Evolutionary conservation across 2,797 vertebrate species (phyloP).

Genomic region (Poeciliopsis presidionis): DNA sequence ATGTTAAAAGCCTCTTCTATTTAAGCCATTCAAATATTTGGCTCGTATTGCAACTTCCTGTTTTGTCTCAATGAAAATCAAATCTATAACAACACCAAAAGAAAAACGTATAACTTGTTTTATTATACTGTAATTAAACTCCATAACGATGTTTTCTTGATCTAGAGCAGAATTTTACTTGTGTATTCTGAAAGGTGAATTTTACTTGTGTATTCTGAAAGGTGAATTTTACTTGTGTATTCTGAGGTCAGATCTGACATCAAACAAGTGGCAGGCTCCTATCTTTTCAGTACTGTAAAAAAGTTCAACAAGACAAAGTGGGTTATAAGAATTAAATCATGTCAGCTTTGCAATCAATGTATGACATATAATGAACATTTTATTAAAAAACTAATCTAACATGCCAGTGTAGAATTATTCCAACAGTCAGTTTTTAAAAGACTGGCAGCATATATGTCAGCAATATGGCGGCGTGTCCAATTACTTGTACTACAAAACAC

Average conservation of each 20-base stretch:
- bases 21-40: not conserved
- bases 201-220: not conserved
- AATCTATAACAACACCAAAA: not conserved
- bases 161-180: not conserved
- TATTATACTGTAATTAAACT: not conserved
- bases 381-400: not conserved
- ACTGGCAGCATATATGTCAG: not conserved
- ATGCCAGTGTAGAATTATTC: not conserved
- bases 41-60: not conserved
- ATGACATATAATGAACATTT: not conserved
- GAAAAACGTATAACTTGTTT: not conserved
- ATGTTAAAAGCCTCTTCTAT: not conserved
- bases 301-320: not conserved
- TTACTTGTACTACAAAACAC: not conserved
- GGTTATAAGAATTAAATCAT: slow-evolving; percentile 5
- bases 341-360: slow-evolving; percentile 5
- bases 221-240: not conserved
- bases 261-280: not conserved
- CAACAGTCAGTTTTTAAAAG: not conserved
- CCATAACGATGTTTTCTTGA: not conserved
- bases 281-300: not conserved
- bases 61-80: not conserved
- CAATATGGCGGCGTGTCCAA: not conserved
- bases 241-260: not conserved
- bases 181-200: not conserved